Evolutionary conservation across 2,113 vertebrate species (phyloP).

Genomic region (Clinocottus analis): DNA sequence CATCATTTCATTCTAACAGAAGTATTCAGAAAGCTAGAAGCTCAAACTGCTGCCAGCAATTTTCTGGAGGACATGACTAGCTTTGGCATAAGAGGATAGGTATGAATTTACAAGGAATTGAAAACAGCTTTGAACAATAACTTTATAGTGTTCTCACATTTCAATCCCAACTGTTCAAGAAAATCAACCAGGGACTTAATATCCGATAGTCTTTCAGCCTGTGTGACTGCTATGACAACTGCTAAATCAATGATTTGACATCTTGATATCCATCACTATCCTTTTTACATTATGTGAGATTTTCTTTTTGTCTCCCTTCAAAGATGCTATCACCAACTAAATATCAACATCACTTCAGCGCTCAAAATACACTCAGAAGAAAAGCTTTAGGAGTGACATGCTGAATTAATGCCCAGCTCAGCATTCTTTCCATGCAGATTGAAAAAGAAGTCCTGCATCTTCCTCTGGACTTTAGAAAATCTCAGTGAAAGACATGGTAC

Average conservation of each 20-base stretch:
- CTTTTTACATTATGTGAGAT: neutral
- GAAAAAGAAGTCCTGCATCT: slow-evolving; percentile 73
- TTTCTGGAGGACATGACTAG: neutral
- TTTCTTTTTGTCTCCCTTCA: slow-evolving; percentile 4
- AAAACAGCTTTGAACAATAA: slow-evolving; percentile 2
- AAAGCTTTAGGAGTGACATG: slow-evolving; percentile 47
- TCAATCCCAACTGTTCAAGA: slow-evolving; percentile 13
- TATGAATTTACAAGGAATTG: neutral
- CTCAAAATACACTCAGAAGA: slow-evolving; percentile 37
- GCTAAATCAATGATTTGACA: slow-evolving; percentile 18
- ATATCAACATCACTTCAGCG: slow-evolving; percentile 26
- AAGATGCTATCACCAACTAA: slow-evolving; percentile 27
- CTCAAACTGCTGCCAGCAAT: neutral
- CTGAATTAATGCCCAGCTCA: slow-evolving; percentile 66
- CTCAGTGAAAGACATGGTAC: slow-evolving; percentile 78
- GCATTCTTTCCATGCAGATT: slow-evolving; percentile 72
- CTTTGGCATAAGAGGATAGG: neutral
- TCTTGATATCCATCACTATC: neutral
- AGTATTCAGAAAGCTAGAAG: neutral
- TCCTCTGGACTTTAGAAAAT: slow-evolving; percentile 72
- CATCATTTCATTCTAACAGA: neutral
- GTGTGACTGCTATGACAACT: neutral
- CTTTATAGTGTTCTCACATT: neutral
- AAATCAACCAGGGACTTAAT: slow-evolving; percentile 6
- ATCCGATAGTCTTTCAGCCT: slow-evolving; percentile 4